Percentiles rank a stretch among this genome's conserved stretches.
Evolutionary conservation across 2,888 invertebrate species (phyloP).

Genomic region (Blera fallax): DNA sequence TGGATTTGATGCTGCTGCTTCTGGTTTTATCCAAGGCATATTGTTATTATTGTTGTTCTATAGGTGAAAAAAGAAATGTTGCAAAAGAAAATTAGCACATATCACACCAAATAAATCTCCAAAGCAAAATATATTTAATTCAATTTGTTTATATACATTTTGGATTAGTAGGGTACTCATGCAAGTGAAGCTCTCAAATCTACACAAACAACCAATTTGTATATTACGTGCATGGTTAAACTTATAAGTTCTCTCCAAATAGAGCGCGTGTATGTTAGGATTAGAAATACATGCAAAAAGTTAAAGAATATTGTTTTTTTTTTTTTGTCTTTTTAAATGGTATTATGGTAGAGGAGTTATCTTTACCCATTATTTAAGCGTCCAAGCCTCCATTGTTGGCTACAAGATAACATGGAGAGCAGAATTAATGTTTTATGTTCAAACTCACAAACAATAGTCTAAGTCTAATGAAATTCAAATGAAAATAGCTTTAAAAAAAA

Average conservation of each 20-base stretch:
- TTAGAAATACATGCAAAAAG: conserved; percentile 39
- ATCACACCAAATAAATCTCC: neutral
- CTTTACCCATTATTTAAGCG: conserved; percentile 82
- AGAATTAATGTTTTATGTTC: conserved; percentile 61
- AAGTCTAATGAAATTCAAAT: conserved; percentile 35
- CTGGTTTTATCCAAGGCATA: conserved; percentile 81
- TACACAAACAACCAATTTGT: conserved; percentile 28
- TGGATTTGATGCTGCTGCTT: conserved; percentile 81
- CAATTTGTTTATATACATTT: conserved; percentile 34
- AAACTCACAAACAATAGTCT: conserved; percentile 39
- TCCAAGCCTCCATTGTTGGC: conserved; percentile 83
- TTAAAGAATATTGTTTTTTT: neutral
- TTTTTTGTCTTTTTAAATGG: neutral
- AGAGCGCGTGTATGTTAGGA: neutral
- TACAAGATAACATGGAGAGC: conserved; percentile 78
- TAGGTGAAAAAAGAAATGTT: conserved; percentile 25
- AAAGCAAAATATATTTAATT: neutral
- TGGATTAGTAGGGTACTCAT: conserved; percentile 56
- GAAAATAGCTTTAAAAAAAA: conserved; percentile 6
- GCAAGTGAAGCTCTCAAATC: conserved; percentile 59
- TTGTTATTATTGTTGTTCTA: conserved; percentile 78
- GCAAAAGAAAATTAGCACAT: conserved; percentile 39
- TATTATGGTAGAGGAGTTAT: conserved; percentile 66
- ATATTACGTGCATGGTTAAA: conserved; percentile 31
- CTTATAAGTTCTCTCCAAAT: neutral